A percentile compares a stretch with the other conserved stretches of the same genome.
phyloP scores from a whole-genome alignment of 1,140 invertebrate genomes.

The Scaptomyza graminum region DNA sequence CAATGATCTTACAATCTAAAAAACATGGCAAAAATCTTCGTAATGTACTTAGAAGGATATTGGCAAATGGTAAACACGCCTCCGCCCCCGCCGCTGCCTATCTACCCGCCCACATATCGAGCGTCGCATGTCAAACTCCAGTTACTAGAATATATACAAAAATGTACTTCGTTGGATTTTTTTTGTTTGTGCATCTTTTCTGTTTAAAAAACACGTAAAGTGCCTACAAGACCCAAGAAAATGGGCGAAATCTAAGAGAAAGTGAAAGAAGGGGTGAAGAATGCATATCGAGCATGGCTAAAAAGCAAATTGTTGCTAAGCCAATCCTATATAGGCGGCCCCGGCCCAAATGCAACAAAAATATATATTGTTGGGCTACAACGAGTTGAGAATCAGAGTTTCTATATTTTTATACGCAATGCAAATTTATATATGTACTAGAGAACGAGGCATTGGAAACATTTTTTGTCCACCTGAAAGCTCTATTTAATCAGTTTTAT shows the following conservation, averaged over 20 bases:
- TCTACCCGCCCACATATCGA: constrained; percentile 3
- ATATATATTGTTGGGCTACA: neutral
- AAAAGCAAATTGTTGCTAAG: constrained; percentile 65
- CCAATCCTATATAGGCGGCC: constrained; percentile 26
- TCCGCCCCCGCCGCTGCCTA: too few relatives aligned
- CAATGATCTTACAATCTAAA: neutral
- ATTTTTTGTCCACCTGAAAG: constrained; percentile 29
- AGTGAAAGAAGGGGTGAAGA: constrained; percentile 18
- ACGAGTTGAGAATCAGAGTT: constrained; percentile 57
- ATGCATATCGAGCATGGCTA: constrained; percentile 56
- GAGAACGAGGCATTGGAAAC: constrained; percentile 35
- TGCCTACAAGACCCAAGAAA: constrained; percentile 49
- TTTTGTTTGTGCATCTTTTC: constrained; percentile 58
- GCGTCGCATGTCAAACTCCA: constrained; percentile 40
- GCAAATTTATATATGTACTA: constrained; percentile 45
- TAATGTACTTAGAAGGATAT: constrained; percentile 33
- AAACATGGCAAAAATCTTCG: neutral
- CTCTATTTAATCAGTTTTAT: constrained; percentile 59
- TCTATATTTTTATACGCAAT: constrained; percentile 76
- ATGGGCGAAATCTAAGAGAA: constrained; percentile 9
- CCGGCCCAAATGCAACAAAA: constrained; percentile 8
- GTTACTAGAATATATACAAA: constrained; percentile 47
- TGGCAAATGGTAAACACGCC: constrained; percentile 18
- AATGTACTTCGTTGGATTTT: constrained; percentile 19
- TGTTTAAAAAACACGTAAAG: constrained; percentile 73